Conservation (phyloP, 2,113 vertebrate genomes). For the Conger conger region DNA sequence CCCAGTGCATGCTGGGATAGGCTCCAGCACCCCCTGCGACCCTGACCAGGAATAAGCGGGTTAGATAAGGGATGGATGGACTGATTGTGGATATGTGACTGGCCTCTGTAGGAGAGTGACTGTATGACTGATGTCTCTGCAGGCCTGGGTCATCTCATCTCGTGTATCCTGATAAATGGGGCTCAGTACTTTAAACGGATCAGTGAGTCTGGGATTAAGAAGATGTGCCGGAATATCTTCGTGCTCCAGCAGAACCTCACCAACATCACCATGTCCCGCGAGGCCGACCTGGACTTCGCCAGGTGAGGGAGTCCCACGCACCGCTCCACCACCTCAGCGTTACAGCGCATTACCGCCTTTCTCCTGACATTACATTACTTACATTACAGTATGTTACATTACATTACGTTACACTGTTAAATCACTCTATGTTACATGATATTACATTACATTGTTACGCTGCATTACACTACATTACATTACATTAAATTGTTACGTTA, state of each 20-base stretch:
- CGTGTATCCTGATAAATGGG: conserved; percentile 95
- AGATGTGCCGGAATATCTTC: conserved; percentile 98
- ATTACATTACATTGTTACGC: too few species aligned
- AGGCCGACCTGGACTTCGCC: conserved; percentile 95
- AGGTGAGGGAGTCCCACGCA: conserved; percentile 68
- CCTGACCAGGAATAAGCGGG: too few species aligned
- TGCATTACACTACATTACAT: too few species aligned
- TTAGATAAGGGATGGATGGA: too few species aligned
- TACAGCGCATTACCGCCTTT: not conserved
- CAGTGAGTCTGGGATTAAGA: conserved; percentile 98
- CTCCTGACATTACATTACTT: not conserved
- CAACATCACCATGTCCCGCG: conserved; percentile 98
- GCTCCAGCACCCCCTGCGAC: too few species aligned
- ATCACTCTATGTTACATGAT: too few species aligned
- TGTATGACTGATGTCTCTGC: not conserved
- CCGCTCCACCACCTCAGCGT: not conserved
- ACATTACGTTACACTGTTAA: too few species aligned
- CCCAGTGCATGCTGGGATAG: too few species aligned
- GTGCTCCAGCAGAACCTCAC: conserved; percentile 98
- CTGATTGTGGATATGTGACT: not conserved
- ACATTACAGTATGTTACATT: not conserved
- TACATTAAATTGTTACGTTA: too few species aligned
- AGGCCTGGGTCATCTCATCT: conserved; percentile 96
- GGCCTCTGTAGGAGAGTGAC: not conserved
- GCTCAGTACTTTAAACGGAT: conserved; percentile 98